phyloP scores from a whole-genome alignment of 2,797 vertebrate genomes.

The Muraenolepis orangiensis region DNA sequence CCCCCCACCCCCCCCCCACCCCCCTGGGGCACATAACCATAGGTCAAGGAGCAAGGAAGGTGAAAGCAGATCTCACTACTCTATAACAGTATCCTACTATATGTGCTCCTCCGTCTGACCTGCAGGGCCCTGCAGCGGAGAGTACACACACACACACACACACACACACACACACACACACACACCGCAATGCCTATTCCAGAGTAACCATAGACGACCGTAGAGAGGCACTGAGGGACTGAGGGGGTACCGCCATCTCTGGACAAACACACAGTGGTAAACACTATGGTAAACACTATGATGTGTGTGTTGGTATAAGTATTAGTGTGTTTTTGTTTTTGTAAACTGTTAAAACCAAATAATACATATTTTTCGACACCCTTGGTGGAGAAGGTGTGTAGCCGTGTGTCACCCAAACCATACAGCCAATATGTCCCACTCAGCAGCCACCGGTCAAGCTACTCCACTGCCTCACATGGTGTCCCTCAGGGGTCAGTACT shows the following conservation, averaged over 20 bases:
- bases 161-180: too few relatives aligned
- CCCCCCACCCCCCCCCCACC: too few relatives aligned
- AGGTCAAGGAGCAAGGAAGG: slow-evolving; percentile 42
- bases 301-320: not conserved
- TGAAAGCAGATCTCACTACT: slow-evolving; percentile 69
- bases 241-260: too few relatives aligned
- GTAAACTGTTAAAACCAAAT: not conserved
- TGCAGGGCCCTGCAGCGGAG: slow-evolving; percentile 42
- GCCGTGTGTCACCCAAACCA: not conserved
- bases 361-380: not conserved
- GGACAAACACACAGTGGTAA: not conserved
- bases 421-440: too few relatives aligned
- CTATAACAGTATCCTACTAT: not conserved
- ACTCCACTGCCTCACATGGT: too few relatives aligned
- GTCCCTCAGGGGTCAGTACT: too few relatives aligned
- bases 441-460: too few relatives aligned
- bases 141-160: too few relatives aligned
- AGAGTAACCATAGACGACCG: not conserved
- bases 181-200: slow-evolving; percentile 39
- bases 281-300: not conserved
- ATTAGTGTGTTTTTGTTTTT: not conserved
- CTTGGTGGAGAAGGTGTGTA: not conserved
- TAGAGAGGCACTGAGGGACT: too few relatives aligned
- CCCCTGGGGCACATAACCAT: slow-evolving; percentile 37
- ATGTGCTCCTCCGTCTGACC: slow-evolving; percentile 24